Evolutionary conservation across 2,113 vertebrate species (phyloP).

Genomic region (Anseranas semipalmata): DNA sequence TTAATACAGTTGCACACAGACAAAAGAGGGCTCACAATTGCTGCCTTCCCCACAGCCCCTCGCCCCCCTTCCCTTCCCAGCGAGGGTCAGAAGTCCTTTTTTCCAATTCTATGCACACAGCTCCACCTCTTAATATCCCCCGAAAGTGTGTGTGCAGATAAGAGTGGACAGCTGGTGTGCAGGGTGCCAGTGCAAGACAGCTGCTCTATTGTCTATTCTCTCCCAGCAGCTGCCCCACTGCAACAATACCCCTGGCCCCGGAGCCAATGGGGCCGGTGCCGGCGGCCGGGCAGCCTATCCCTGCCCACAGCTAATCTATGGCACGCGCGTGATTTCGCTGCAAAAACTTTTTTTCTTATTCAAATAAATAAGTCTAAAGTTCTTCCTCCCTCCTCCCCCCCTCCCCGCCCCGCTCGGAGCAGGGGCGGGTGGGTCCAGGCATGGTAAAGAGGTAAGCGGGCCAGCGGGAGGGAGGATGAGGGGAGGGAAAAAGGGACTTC

Average conservation of each 20-base stretch:
- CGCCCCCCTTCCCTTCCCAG: slow-evolving; percentile 88
- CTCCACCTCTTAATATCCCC: slow-evolving; percentile 91
- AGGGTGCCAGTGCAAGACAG: slow-evolving; percentile 98
- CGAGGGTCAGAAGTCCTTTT: slow-evolving; percentile 97
- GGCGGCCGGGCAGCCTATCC: slow-evolving; percentile 79
- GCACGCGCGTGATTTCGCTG: slow-evolving; percentile 93
- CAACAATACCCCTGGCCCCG: slow-evolving; percentile 76
- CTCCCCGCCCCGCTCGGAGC: background rate
- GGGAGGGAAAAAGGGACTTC: slow-evolving; percentile 50
- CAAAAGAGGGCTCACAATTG: slow-evolving; percentile 90
- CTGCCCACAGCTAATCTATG: slow-evolving; percentile 89
- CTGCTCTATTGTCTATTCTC: slow-evolving; percentile 99
- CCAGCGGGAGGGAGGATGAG: slow-evolving; percentile 37
- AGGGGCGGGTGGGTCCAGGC: slow-evolving; percentile 19
- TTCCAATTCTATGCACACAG: slow-evolving; percentile 87
- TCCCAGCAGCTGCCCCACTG: slow-evolving; percentile 94
- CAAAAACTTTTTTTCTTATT: slow-evolving; percentile 84
- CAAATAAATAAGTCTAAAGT: slow-evolving; percentile 83
- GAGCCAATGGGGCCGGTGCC: slow-evolving; percentile 85
- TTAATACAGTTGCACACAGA: slow-evolving; percentile 89
- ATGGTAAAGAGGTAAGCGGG: slow-evolving; percentile 62
- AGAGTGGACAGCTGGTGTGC: slow-evolving; percentile 99
- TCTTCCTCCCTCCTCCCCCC: slow-evolving; percentile 61
- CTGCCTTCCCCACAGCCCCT: slow-evolving; percentile 69
- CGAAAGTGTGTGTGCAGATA: slow-evolving; percentile 94